Evolutionary conservation across 1,140 invertebrate species (phyloP), one percentile per base, ranked within the genome.

Genomic region (Archivesica marissinica): DNA sequence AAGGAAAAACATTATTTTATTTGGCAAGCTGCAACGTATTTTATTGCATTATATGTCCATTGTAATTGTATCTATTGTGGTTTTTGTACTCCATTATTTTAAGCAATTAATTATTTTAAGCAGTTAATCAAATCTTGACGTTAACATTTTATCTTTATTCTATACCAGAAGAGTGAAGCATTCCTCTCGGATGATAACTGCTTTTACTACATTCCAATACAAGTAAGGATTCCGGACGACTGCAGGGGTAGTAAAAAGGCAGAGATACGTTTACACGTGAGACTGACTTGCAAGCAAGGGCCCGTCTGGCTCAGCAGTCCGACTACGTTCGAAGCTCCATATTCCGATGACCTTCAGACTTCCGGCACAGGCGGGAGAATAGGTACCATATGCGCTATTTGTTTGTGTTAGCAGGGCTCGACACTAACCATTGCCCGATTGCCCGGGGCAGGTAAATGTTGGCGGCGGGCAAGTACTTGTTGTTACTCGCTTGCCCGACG

Each of bases 281-380:
- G 38, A 61, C 75, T 54, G 17, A 25, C 35, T 1, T 59, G 30
- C 23, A 77, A 77, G 28, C 35, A 35, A 23, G 52, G 50, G 20
- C 75, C 75, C 7, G 2, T 30, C 0, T 77, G 75, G 75, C 54
- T 77, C 15, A 77, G 75, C 25, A 77, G 75, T 25, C 75, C 75
- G 3, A 59, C 52, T 20, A 56, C 35, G 25, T 54, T 15, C n/a
- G 20, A 33, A 9, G 11, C 70, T 38, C 25, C 28, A 20, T 7
- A n/a, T 75, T n/a, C 20, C 2, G 68, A 52, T 52, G 70, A 70
- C 15, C 0, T 56, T 56, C 17, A 23, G 35, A 38, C 20, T 47
- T n/a, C n/a, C n/a, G n/a, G n/a, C n/a, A n/a, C n/a, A n/a, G n/a
- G n/a, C n/a, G n/a, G n/a, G n/a, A n/a, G n/a, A n/a, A n/a, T n/a